Evolutionary conservation across 1,140 invertebrate species (phyloP).

Genomic region (Drosophila guanche): DNA sequence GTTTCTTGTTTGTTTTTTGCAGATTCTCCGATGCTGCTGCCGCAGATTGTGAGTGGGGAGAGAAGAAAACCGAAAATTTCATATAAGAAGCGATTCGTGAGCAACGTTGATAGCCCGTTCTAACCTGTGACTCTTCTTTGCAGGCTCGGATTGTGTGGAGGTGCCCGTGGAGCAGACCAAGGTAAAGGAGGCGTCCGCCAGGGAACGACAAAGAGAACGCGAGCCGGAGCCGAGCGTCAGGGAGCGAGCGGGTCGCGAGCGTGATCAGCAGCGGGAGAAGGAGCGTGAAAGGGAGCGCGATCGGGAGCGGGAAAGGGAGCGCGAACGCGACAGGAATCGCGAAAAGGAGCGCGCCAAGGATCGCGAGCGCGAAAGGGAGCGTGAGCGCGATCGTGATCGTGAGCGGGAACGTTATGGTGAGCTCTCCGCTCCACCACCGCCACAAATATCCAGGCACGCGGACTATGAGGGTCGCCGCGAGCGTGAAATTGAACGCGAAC

Average conservation of each 20-base stretch:
- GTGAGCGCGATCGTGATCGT: constrained; percentile 38
- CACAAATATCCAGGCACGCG: constrained; percentile 70
- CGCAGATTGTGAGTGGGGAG: constrained; percentile 53
- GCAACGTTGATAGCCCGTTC: constrained; percentile 12
- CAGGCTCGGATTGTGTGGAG: constrained; percentile 79
- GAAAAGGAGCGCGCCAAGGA: constrained; percentile 26
- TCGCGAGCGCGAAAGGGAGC: constrained; percentile 56
- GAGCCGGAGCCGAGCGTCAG: constrained; percentile 25
- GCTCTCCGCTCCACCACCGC: constrained; percentile 63
- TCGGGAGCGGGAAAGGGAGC: constrained; percentile 40
- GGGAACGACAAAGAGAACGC: constrained; percentile 34
- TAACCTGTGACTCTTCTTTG: constrained; percentile 35
- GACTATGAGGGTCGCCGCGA: constrained; percentile 70
- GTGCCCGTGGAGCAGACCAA: constrained; percentile 58
- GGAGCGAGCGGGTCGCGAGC: constrained; percentile 1
- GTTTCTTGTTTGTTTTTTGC: constrained; percentile 39
- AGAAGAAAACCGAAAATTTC: constrained; percentile 13
- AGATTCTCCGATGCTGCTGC: constrained; percentile 36
- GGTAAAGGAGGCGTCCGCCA: constrained; percentile 17
- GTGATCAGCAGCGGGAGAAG: constrained; percentile 17
- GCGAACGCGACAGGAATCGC: constrained; percentile 31
- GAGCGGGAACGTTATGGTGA: constrained; percentile 56
- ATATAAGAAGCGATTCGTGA: constrained; percentile 17
- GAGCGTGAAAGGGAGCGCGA: constrained; percentile 29
- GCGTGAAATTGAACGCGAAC: constrained; percentile 64